Evolutionary conservation across 2,797 vertebrate genomes (phyloP).

Genomic region (Octomys mimax): DNA sequence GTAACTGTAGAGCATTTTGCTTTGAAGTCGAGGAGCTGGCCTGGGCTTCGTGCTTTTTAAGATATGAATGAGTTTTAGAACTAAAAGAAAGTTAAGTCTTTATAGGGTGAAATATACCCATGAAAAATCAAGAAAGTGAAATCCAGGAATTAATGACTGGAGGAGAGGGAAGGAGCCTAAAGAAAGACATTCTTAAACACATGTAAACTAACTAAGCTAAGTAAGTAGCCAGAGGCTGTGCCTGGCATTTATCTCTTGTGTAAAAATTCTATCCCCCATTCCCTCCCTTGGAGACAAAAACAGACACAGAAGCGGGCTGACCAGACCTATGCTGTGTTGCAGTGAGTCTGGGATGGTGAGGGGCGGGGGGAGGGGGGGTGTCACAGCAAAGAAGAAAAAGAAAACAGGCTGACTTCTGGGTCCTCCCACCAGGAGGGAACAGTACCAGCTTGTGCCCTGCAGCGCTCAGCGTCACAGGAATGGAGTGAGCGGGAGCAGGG

Average conservation of each 20-base stretch:
- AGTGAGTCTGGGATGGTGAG: background rate
- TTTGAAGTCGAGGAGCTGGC: background rate
- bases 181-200: background rate
- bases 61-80: background rate
- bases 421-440: background rate
- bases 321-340: background rate
- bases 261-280: background rate
- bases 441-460: background rate
- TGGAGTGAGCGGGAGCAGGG: background rate
- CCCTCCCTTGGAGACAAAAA: constrained; percentile 38
- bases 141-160: background rate
- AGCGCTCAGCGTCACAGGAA: background rate
- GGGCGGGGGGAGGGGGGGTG: background rate
- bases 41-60: background rate
- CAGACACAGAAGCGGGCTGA: background rate
- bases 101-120: background rate
- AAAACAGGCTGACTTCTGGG: background rate
- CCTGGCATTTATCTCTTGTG: background rate
- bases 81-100: background rate
- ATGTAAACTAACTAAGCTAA: background rate
- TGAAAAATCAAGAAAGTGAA: constrained; percentile 32
- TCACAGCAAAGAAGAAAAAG: background rate
- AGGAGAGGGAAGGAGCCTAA: background rate
- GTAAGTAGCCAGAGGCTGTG: background rate
- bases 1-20: background rate